Base-by-base conservation (phyloP, 1,140 invertebrate genomes). In the Orius insidiosus region DNA sequence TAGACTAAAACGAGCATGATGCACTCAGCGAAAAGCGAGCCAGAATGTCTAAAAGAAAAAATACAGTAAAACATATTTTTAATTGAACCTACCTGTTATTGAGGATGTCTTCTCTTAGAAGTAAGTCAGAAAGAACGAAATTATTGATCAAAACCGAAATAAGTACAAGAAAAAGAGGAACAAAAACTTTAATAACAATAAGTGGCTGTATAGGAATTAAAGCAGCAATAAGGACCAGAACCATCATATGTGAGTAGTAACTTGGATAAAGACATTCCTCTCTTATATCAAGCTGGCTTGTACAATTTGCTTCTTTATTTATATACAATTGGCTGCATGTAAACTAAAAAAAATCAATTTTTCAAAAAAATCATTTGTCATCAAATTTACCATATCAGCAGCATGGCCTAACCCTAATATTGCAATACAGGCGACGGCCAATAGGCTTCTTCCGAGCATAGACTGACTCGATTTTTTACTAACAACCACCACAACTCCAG, bases 211-310 rank as follows among this genome's bases (percentile, higher is more conserved):
- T 74, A 41, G 83, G 72, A 52, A 84, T 70, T 4, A 80, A 74
- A 11, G 78, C 69, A 1, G 73, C 76, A 32, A 47, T 34, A 19
- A 85, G 58, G 31, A 76, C 72, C 18, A 85, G 59, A n/a, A 81
- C 71, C 35, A 68, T 68, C 55, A 78, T 75, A 60, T 78, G 75
- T 34, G 72, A 74, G 56, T 81, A 76, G 59, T 84, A 85, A 13
- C 78, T 78, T 19, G 80, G 79, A 60, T 78, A 78, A 2, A 75
- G 66, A 55, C 75, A 78, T 8, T 55, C 56, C 6, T 58, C 34
- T 2, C 51, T 46, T 37, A 56, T 60, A 13, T 53, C 47, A 13
- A 40, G 5, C 38, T 40, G 11, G 4, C 11, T 15, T 11, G 50
- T 54, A 39, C 48, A 54, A 40, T 54, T 57, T 11, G 47, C 13